Evolutionary conservation across 2,113 vertebrate species (phyloP).

Genomic region (Xenopus tropicalis): DNA sequence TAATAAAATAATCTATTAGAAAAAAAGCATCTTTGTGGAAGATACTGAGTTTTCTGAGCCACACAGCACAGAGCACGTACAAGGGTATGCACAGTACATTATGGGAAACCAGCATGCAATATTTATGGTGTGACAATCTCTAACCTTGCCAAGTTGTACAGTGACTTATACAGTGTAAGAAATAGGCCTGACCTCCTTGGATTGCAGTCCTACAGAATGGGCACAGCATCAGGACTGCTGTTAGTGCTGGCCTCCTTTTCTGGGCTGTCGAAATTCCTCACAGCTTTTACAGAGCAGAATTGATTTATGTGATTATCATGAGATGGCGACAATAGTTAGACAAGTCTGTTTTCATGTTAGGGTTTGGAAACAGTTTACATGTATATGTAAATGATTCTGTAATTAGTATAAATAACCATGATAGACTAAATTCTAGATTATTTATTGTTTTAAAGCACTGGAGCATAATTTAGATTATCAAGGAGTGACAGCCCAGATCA

Average conservation of each 20-base stretch:
- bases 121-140: conserved; percentile 36
- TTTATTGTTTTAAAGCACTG: too few species aligned
- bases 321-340: too few species aligned
- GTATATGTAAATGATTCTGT: too few species aligned
- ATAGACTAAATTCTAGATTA: too few species aligned
- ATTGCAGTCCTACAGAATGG: not conserved
- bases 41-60: not conserved
- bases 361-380: too few species aligned
- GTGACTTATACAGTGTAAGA: conserved; percentile 21
- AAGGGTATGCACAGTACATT: conserved; percentile 9
- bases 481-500: too few species aligned
- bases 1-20: conserved; percentile 6
- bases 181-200: conserved; percentile 8
- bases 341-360: not conserved
- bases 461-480: too few species aligned
- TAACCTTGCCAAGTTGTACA: conserved; percentile 10
- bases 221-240: not conserved
- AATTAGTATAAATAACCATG: too few species aligned
- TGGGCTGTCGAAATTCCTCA: not conserved
- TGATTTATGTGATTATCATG: not conserved
- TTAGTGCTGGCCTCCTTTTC: not conserved
- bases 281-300: not conserved
- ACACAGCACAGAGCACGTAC: not conserved
- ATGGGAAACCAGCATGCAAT: conserved; percentile 11
- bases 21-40: not conserved